Evolutionary conservation across 2,888 invertebrate genomes (phyloP).

Genomic region (Tryphoninae sp.): DNA sequence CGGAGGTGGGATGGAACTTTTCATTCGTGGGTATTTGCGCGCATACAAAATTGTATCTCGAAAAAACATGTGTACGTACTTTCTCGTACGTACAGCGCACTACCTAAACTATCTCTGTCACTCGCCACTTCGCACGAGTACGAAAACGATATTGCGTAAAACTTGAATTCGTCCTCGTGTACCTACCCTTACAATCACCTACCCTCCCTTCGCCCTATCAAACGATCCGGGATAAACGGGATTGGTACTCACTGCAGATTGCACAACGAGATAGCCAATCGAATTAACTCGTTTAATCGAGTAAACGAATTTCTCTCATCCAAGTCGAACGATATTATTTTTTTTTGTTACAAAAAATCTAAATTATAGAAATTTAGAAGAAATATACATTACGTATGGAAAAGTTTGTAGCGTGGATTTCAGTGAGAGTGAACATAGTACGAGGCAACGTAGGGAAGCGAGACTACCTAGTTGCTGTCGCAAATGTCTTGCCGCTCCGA

Average conservation of each 20-base stretch:
- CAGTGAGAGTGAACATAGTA: too few relatives aligned
- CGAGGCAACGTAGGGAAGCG: too few relatives aligned
- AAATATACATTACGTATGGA: too few relatives aligned
- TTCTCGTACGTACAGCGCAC: neutral
- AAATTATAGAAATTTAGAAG: too few relatives aligned
- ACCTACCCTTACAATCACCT: neutral
- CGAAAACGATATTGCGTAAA: slow-evolving; percentile 43
- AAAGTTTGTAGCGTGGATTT: too few relatives aligned
- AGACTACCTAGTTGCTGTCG: too few relatives aligned
- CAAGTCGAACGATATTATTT: neutral
- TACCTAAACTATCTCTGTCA: slow-evolving; percentile 20
- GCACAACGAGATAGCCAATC: slow-evolving; percentile 20
- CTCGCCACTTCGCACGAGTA: slow-evolving; percentile 8
- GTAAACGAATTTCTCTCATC: slow-evolving; percentile 11
- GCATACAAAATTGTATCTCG: slow-evolving; percentile 33
- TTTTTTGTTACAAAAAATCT: neutral
- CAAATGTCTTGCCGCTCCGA: too few relatives aligned
- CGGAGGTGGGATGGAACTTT: slow-evolving; percentile 21
- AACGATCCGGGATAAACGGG: slow-evolving; percentile 16
- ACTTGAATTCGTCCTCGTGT: slow-evolving; percentile 8
- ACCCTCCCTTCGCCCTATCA: neutral
- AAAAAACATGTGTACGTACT: slow-evolving; percentile 10
- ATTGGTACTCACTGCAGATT: slow-evolving; percentile 43
- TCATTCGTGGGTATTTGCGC: slow-evolving; percentile 2
- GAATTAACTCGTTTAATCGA: slow-evolving; percentile 22